Evolutionary conservation across 2,113 vertebrate species (phyloP).

Genomic region (Vicugna pacos): DNA sequence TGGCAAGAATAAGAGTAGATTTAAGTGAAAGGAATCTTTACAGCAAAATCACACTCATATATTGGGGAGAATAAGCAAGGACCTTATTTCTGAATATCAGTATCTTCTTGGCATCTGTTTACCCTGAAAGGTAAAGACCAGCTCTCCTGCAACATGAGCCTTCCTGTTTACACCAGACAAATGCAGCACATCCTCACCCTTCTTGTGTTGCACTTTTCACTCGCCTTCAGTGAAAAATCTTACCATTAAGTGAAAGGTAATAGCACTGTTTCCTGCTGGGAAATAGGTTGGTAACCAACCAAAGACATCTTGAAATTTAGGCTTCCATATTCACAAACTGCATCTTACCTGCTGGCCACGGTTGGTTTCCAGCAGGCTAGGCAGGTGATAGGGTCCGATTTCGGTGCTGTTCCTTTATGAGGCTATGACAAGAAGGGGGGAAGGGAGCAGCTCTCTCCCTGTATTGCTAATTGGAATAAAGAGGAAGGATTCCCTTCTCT

Average conservation of each 20-base stretch:
- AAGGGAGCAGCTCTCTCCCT: not conserved
- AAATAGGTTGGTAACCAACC: not conserved
- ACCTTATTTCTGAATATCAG: not conserved
- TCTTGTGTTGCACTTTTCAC: not conserved
- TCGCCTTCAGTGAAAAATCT: slow-evolving; percentile 7
- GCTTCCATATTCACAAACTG: slow-evolving; percentile 54
- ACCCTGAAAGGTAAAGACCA: not conserved
- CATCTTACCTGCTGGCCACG: not conserved
- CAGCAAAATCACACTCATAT: not conserved
- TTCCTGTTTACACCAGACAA: not conserved
- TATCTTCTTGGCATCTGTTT: not conserved
- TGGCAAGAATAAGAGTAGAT: not conserved
- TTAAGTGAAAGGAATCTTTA: not conserved
- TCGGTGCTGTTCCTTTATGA: not conserved
- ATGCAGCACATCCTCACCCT: not conserved
- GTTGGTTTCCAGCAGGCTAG: not conserved
- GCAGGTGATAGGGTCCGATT: not conserved
- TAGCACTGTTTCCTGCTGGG: slow-evolving; percentile 18
- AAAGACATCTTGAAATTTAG: slow-evolving; percentile 53
- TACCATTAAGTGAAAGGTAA: not conserved
- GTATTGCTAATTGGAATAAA: slow-evolving; percentile 24
- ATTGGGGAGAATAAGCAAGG: not conserved
- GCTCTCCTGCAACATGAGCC: not conserved
- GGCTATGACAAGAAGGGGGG: not conserved
- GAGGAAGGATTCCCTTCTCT: slow-evolving; percentile 65